Base-by-base conservation (phyloP, 2,888 invertebrate species). In the Drosophila eohydei region DNA sequence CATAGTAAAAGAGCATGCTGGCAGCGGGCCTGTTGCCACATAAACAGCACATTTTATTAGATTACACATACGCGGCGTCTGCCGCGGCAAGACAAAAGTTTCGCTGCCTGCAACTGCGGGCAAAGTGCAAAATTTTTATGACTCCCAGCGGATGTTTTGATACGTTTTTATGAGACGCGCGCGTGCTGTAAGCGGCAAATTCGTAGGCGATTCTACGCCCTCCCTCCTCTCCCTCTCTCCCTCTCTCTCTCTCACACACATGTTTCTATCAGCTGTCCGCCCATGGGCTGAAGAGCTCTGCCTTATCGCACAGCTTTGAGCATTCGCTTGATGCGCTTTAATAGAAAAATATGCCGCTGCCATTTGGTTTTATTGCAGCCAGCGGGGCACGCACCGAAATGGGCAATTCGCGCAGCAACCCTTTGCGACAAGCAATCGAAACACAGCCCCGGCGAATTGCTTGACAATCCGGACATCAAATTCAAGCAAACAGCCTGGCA, bases 131-230 rank as follows among this genome's bases (percentile, higher is more conserved):
- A 88, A 85, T 82, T 90, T 89, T 89, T 89, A 89, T 68, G 87
- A 89, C 88, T 86, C 89, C 89, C 86, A 89, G 66, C 75, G 88
- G 88, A 88, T 88, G 84, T 86, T 88, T 89, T 89, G 86, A 88
- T 88, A 88, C 88, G 86, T 82, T 88, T 88, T 88, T 86, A 88
- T 84, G 88, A 86, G 86, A 84, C 89, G 84, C 89, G 87, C 86
- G 88, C 86, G 88, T 85, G 85, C 83, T 81, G 87, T 88, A 86
- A 86, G 86, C 79, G 71, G 88, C 82, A 82, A 71, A 70, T 67
- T 71, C 69, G 67, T 71, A 79, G 81, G 81, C 78, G 71, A 63
- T 71, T 56, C 71, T 28, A 41, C 16, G 2, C 41, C 16, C 46
- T 4, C 38, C 30, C 28, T n/a, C 34, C 44, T 2, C 11, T 30